Evolutionary conservation across 2,113 vertebrate genomes (phyloP).

Genomic region (Sinocyclocheilus rhinocerous): DNA sequence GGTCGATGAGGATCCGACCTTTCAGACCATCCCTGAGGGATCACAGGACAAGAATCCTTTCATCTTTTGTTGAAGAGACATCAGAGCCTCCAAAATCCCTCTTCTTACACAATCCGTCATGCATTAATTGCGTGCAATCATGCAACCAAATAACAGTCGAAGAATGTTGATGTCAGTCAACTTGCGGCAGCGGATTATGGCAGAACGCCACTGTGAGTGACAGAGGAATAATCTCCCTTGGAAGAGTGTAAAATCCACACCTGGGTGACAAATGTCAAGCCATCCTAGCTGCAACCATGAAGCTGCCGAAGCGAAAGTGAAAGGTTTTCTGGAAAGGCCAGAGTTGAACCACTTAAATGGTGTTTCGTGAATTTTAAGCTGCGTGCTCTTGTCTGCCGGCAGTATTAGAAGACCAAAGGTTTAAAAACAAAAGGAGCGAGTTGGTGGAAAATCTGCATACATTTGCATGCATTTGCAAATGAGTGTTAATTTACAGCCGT

Average conservation of each 20-base stretch:
- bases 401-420: conserved; percentile 76
- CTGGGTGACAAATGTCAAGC: conserved; percentile 67
- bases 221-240: conserved; percentile 62
- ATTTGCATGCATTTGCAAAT: conserved; percentile 77
- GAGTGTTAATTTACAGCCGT: conserved; percentile 70
- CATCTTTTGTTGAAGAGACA: conserved; percentile 43
- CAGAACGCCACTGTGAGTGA: conserved; percentile 55
- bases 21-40: conserved; percentile 44
- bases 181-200: conserved; percentile 25
- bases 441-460: conserved; percentile 75
- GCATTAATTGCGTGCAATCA: conserved; percentile 11
- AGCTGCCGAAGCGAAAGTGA: conserved; percentile 51
- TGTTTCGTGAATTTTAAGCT: conserved; percentile 78
- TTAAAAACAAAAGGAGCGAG: conserved; percentile 59
- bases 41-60: conserved; percentile 35
- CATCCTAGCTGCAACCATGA: conserved; percentile 53
- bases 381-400: conserved; percentile 72
- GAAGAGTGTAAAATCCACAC: conserved; percentile 65
- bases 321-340: conserved; percentile 72
- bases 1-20: conserved; percentile 52
- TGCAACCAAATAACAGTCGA: neutral
- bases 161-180: conserved; percentile 42
- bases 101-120: conserved; percentile 16
- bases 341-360: conserved; percentile 70
- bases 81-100: conserved; percentile 3